Evolutionary conservation across 2,113 vertebrate species (phyloP).

Genomic region (Podilymbus podiceps): DNA sequence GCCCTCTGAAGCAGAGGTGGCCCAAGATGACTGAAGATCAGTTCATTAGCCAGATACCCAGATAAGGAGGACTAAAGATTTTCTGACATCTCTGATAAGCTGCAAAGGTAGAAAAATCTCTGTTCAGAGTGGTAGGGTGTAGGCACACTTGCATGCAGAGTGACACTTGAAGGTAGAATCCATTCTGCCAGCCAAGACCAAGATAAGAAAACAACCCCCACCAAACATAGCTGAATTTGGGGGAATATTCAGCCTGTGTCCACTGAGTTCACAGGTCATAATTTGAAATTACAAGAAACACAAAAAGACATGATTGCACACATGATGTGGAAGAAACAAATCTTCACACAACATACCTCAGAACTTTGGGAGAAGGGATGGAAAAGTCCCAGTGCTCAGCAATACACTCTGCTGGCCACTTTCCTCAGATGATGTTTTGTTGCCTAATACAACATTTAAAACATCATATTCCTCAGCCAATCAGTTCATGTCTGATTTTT

Average conservation of each 20-base stretch:
- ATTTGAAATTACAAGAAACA: background rate
- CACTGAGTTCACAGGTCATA: background rate
- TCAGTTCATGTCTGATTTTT: background rate
- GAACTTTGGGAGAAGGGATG: background rate
- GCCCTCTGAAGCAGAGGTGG: background rate
- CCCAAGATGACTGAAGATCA: background rate
- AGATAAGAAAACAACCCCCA: background rate
- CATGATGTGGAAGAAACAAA: background rate
- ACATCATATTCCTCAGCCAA: background rate
- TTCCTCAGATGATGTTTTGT: background rate
- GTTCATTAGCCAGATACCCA: background rate
- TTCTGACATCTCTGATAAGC: background rate
- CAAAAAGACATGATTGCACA: background rate
- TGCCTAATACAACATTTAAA: background rate
- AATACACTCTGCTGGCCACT: background rate
- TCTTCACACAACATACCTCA: background rate
- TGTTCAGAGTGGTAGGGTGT: background rate
- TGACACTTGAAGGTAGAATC: background rate
- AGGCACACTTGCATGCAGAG: background rate
- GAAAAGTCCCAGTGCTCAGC: background rate
- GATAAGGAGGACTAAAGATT: background rate
- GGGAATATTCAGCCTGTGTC: background rate
- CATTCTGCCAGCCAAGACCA: background rate
- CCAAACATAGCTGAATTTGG: background rate
- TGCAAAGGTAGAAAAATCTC: background rate